These are phyloP conservation scores for Mylabris phalerata DNA, from an alignment of 1,140 invertebrate species.

Conservation along the genomic window DNA sequence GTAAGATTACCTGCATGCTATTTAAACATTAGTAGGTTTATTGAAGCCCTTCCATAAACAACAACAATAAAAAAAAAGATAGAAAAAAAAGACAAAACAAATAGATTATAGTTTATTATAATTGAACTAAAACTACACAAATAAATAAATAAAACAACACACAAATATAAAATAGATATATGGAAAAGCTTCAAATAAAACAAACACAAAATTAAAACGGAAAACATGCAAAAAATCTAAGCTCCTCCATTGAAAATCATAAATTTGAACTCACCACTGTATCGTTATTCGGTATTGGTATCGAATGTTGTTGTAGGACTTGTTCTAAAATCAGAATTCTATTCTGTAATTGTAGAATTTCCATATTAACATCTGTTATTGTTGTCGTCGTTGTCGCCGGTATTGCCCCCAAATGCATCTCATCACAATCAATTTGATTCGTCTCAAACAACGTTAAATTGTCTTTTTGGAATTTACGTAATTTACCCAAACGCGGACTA, in stretches of 20 bases:
- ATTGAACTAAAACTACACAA: background rate
- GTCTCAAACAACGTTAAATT: constrained; percentile 36
- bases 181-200: constrained; percentile 8
- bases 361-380: constrained; percentile 18
- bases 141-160: constrained; percentile 1
- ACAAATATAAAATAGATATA: background rate
- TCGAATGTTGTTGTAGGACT: constrained; percentile 33
- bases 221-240: constrained; percentile 7
- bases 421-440: constrained; percentile 42
- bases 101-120: no score
- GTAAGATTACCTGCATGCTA: no score
- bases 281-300: constrained; percentile 29
- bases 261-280: constrained; percentile 21
- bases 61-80: no score
- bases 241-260: constrained; percentile 31
- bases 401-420: background rate
- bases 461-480: constrained; percentile 42
- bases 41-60: no score
- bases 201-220: background rate
- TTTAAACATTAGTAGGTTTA: no score
- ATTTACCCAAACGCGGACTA: constrained; percentile 50
- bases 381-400: constrained; percentile 25
- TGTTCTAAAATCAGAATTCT: constrained; percentile 35
- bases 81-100: no score
- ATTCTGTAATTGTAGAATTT: constrained; percentile 28